Base-by-base conservation (phyloP, 2,797 vertebrate species). In the Xenopus petersii region DNA sequence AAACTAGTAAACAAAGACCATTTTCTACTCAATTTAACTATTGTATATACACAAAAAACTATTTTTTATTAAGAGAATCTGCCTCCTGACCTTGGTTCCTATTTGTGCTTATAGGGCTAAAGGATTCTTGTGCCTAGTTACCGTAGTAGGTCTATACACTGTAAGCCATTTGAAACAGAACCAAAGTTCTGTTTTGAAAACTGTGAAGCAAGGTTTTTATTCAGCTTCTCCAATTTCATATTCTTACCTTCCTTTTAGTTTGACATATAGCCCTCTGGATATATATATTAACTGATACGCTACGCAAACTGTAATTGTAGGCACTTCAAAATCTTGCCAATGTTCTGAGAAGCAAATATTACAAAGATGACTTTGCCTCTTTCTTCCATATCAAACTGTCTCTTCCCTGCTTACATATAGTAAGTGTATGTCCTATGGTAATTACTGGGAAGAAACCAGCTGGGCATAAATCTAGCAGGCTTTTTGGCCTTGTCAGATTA, bases 401-500 rank as follows among this genome's bases (percentile, higher is more conserved):
- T 74, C 71, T 64, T 70, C 61, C 63, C 67, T 70, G 76, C 71
- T 74, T 74, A 69, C 66, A 69, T 74, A 74, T 60, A 70, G 76
- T 79, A 74, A 74, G 71, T 64, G 76, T 70, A 70, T 79, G 83
- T 83, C 82, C 81, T 85, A 79, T 74, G 87, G 86, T 88, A 88
- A 90, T 91, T 89, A 90, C 82, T 71, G 82, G 87, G 86, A 87
- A 89, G 83, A 81, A 85, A 74, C 84, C 85, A 86, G 85, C 83
- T 89, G 79, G 66, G 83, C 83, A 89, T 87, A 91, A 92, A 91
- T 91, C 88, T 87, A 87, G 87, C 79, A 80, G 86, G 86, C 84
- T 86, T 90, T 91, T 89, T 85, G 87, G 85, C 86, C 86, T 85
- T 88, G 86, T 89, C 82, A 81, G 88, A 89, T 90, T 91, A 90